A percentile compares a stretch with the other conserved stretches of the same genome.
Evolutionary conservation across 2,888 invertebrate genomes (phyloP).

Genomic region (Dasysyrphus albostriatus): DNA sequence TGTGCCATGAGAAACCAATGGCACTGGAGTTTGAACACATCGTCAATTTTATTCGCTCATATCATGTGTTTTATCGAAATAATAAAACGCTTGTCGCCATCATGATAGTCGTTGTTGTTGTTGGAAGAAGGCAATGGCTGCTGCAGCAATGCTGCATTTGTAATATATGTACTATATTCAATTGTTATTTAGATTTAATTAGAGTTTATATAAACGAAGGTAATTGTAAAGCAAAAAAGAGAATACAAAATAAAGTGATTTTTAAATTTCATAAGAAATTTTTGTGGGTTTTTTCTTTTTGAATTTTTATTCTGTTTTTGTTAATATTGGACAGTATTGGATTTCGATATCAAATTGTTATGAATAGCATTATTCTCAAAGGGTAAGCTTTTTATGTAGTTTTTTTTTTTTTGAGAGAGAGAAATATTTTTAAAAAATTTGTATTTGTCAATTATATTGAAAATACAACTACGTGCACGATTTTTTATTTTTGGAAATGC

Average conservation of each 20-base stretch:
- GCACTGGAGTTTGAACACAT: constrained; percentile 41
- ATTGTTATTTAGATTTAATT: constrained; percentile 74
- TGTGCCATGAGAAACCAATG: constrained; percentile 51
- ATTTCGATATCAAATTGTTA: not conserved
- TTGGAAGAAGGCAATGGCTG: constrained; percentile 1
- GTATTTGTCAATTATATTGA: too few species aligned
- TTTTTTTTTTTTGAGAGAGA: too few species aligned
- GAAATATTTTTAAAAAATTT: too few species aligned
- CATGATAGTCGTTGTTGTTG: constrained; percentile 58
- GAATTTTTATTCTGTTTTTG: not conserved
- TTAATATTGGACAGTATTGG: not conserved
- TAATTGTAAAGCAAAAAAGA: constrained; percentile 28
- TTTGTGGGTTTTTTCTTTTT: not conserved
- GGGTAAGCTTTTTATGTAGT: not conserved
- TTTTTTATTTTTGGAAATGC: too few species aligned
- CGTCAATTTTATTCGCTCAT: constrained; percentile 54
- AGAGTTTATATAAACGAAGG: constrained; percentile 70
- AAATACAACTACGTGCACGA: too few species aligned
- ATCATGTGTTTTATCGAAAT: constrained; percentile 69
- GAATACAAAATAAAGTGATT: constrained; percentile 65
- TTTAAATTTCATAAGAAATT: constrained; percentile 73
- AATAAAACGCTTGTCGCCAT: constrained; percentile 52
- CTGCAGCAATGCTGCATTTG: constrained; percentile 21
- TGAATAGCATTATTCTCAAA: not conserved
- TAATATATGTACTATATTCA: constrained; percentile 74